Percentiles rank a stretch among this genome's conserved stretches.
These are phyloP conservation scores for Rhabdomys pumilio DNA, from an alignment of 2,797 vertebrate species.

Conservation along the genomic window DNA sequence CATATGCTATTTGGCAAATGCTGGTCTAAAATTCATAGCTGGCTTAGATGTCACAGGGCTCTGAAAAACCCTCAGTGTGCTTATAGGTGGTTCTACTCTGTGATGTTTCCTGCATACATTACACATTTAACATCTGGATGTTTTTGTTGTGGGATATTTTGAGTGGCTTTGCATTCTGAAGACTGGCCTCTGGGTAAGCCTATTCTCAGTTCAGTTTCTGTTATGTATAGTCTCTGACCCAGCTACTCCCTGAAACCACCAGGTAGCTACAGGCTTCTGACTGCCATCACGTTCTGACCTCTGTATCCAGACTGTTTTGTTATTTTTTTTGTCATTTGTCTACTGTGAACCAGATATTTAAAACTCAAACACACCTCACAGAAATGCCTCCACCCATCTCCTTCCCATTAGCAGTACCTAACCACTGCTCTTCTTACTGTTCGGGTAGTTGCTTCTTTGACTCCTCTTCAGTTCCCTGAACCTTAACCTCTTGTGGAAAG, in stretches of 20 bases:
- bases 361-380: not conserved
- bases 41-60: not conserved
- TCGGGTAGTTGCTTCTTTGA: not conserved
- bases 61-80: not conserved
- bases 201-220: not conserved
- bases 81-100: not conserved
- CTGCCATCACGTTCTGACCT: not conserved
- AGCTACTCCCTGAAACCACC: not conserved
- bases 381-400: not conserved
- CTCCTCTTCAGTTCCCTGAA: not conserved
- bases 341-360: not conserved
- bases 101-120: not conserved
- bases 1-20: slow-evolving; percentile 28
- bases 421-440: not conserved
- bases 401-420: not conserved
- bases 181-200: not conserved
- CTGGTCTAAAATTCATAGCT: not conserved
- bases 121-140: not conserved
- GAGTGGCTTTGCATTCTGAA: not conserved
- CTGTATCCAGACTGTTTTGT: not conserved
- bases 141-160: not conserved
- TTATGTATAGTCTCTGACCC: not conserved
- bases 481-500: not conserved
- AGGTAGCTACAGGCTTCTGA: not conserved
- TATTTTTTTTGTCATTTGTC: not conserved